These are phyloP conservation scores for Trichonephila clavata DNA, from an alignment of 1,140 invertebrate species.

Conservation along the genomic window DNA sequence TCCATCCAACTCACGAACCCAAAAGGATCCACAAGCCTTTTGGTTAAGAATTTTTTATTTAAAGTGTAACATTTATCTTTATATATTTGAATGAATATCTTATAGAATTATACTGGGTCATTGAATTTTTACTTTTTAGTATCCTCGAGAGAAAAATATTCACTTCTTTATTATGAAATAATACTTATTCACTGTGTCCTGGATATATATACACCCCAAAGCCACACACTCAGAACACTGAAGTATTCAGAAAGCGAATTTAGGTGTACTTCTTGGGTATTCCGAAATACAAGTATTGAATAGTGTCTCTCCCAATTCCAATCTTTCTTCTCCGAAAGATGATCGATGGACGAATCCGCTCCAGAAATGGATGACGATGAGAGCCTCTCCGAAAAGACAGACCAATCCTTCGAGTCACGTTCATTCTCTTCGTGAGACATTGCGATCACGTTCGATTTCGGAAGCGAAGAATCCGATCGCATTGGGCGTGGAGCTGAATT, in stretches of 20 bases:
- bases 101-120: too few species aligned
- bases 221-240: neutral
- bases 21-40: too few species aligned
- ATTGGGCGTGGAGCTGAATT: slow-evolving; percentile 15
- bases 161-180: too few species aligned
- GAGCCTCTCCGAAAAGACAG: neutral
- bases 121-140: too few species aligned
- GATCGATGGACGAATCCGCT: slow-evolving; percentile 3
- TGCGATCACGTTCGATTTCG: slow-evolving; percentile 44
- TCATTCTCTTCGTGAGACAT: neutral
- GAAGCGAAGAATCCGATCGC: slow-evolving; percentile 56
- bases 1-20: too few species aligned
- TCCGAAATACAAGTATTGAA: neutral
- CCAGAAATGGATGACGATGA: slow-evolving; percentile 4
- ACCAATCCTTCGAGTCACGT: slow-evolving; percentile 26
- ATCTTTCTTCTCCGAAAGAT: slow-evolving; percentile 4
- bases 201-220: too few species aligned
- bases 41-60: too few species aligned
- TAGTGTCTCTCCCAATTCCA: neutral
- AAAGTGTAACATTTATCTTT: too few species aligned
- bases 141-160: too few species aligned
- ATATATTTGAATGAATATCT: too few species aligned
- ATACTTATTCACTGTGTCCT: too few species aligned
- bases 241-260: neutral
- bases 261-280: neutral